Conservation (phyloP, 1,140 invertebrate genomes). For the Zaprionus davidi region DNA sequence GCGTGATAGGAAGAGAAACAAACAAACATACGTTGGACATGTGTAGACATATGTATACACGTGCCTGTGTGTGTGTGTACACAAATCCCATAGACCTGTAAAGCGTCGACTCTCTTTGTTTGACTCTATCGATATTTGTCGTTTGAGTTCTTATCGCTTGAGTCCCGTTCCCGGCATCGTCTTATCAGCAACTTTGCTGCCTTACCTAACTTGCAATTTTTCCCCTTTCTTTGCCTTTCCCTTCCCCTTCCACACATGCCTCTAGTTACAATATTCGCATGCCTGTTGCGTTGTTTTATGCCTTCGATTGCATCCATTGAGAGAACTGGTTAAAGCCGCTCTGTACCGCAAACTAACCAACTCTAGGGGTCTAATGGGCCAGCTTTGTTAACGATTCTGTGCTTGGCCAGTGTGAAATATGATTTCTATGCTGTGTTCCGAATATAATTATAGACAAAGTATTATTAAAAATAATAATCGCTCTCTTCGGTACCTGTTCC, state of each 20-base stretch:
- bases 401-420: slow-evolving; percentile 12
- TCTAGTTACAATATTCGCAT: slow-evolving; percentile 28
- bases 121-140: slow-evolving; percentile 57
- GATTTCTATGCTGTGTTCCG: slow-evolving; percentile 6
- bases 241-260: neutral
- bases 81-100: slow-evolving; percentile 24
- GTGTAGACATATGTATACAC: neutral
- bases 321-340: slow-evolving; percentile 35
- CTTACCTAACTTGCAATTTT: slow-evolving; percentile 41
- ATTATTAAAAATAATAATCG: neutral
- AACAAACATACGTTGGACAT: slow-evolving; percentile 1
- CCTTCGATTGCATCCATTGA: slow-evolving; percentile 36
- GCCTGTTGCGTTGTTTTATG: slow-evolving; percentile 21
- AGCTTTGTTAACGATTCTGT: slow-evolving; percentile 3
- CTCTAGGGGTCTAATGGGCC: neutral
- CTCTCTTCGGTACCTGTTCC: neutral
- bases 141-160: slow-evolving; percentile 39
- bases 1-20: slow-evolving; percentile 10
- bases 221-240: neutral
- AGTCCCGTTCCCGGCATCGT: neutral
- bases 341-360: slow-evolving; percentile 21
- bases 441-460: slow-evolving; percentile 31
- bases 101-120: slow-evolving; percentile 48
- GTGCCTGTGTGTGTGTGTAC: neutral
- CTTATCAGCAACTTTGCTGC: slow-evolving; percentile 43